phyloP scores from a whole-genome alignment of 2,888 invertebrate genomes.

The Chrysopilus asiliformis region DNA sequence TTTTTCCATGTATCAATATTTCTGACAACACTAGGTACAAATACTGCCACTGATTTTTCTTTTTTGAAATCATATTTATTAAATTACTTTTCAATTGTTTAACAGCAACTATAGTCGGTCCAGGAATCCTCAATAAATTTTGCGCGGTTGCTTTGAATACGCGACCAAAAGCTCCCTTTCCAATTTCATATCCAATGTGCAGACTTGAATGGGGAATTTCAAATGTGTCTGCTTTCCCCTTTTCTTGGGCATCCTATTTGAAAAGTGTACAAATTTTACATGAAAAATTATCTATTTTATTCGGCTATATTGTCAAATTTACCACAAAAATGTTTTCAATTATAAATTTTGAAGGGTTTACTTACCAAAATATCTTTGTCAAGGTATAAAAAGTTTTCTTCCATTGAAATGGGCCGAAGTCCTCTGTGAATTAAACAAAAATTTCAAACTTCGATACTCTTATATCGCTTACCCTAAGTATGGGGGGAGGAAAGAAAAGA shows the following conservation, averaged over 20 bases:
- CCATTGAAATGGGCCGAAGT: constrained; percentile 35
- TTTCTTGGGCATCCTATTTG: constrained; percentile 25
- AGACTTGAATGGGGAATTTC: constrained; percentile 29
- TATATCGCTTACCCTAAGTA: too few relatives aligned
- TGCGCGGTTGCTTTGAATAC: constrained; percentile 54
- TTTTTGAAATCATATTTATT: background rate
- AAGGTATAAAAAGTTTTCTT: constrained; percentile 43
- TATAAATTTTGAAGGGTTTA: too few relatives aligned
- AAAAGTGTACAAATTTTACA: background rate
- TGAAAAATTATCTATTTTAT: background rate
- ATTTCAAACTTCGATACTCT: too few relatives aligned
- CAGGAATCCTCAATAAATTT: constrained; percentile 37
- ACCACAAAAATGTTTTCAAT: constrained; percentile 1
- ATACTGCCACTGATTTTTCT: background rate
- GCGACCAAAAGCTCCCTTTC: constrained; percentile 62
- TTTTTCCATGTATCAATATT: too few relatives aligned
- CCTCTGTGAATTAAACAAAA: too few relatives aligned
- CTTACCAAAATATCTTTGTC: constrained; percentile 44
- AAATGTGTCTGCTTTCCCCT: constrained; percentile 26
- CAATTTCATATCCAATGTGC: constrained; percentile 40
- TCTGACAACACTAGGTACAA: too few relatives aligned
- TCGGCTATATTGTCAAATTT: background rate
- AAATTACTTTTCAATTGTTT: constrained; percentile 57
- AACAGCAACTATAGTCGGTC: constrained; percentile 50
- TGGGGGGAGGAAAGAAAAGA: too few relatives aligned